Evolutionary conservation across 2,797 vertebrate genomes (phyloP).

Genomic region (Gallinago nigripennis): DNA sequence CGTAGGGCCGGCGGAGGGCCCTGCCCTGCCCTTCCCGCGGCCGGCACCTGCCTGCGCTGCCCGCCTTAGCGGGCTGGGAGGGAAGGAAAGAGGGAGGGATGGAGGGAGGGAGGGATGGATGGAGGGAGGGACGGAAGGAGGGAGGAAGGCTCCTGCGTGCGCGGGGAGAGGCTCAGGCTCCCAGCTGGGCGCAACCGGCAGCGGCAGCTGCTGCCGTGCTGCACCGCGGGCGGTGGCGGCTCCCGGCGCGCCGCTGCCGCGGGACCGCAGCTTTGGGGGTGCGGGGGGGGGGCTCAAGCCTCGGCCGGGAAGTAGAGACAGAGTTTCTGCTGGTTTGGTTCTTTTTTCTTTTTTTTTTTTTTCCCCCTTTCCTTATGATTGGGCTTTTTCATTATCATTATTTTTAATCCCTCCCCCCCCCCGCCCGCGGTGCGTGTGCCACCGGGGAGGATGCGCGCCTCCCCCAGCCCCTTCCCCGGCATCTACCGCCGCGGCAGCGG

Average conservation of each 20-base stretch:
- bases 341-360: neutral
- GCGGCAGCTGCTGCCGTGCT: constrained; percentile 29
- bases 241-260: neutral
- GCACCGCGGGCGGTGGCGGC: constrained; percentile 27
- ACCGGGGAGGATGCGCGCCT: constrained; percentile 49
- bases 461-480: constrained; percentile 4
- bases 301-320: neutral
- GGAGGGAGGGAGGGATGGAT: neutral
- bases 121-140: neutral
- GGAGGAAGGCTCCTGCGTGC: neutral
- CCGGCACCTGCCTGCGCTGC: neutral
- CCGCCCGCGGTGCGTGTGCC: neutral
- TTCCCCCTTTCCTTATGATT: neutral
- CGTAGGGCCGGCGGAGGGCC: neutral
- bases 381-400: neutral
- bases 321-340: neutral
- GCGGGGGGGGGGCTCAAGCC: neutral
- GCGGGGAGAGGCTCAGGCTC: constrained; percentile 51
- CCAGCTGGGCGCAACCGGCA: constrained; percentile 61
- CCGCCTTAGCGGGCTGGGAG: neutral
- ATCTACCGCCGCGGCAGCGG: constrained; percentile 21
- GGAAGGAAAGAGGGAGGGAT: neutral
- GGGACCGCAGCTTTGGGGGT: neutral
- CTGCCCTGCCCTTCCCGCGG: neutral
- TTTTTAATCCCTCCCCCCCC: neutral